Percentiles rank a stretch among this genome's conserved stretches.
These are phyloP conservation scores for Saturnia japonica DNA, from an alignment of 2,888 invertebrate species.

Conservation along the genomic window DNA sequence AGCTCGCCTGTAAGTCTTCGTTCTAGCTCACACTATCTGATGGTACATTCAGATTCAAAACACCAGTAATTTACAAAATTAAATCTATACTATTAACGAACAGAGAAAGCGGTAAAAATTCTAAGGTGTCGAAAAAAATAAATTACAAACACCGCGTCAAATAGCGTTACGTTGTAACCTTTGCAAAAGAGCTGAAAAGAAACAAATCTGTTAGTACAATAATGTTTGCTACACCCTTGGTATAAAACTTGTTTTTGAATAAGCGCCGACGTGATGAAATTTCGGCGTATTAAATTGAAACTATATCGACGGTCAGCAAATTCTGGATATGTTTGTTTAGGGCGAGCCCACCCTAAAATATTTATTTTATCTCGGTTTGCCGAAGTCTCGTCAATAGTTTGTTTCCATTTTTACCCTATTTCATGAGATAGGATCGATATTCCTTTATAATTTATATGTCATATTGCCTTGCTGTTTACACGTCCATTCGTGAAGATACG, in stretches of 20 bases:
- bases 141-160: slow-evolving; percentile 60
- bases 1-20: slow-evolving; percentile 38
- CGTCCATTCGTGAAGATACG: slow-evolving; percentile 63
- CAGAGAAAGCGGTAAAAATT: slow-evolving; percentile 43
- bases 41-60: slow-evolving; percentile 26
- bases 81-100: slow-evolving; percentile 30
- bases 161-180: slow-evolving; percentile 49
- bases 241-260: slow-evolving; percentile 53
- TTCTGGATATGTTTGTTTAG: slow-evolving; percentile 80
- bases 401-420: slow-evolving; percentile 73
- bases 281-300: slow-evolving; percentile 80
- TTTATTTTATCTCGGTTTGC: slow-evolving; percentile 82
- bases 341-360: slow-evolving; percentile 81
- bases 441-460: slow-evolving; percentile 73
- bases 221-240: slow-evolving; percentile 37
- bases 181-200: slow-evolving; percentile 43
- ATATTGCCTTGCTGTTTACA: slow-evolving; percentile 66
- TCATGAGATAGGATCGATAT: slow-evolving; percentile 74
- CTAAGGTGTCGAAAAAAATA: slow-evolving; percentile 51
- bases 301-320: slow-evolving; percentile 81
- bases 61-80: slow-evolving; percentile 36
- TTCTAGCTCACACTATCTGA: slow-evolving; percentile 39
- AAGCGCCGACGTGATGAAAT: slow-evolving; percentile 64
- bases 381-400: slow-evolving; percentile 80
- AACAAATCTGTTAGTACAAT: slow-evolving; percentile 31